These are phyloP conservation scores for Aphidius ervi DNA, from an alignment of 1,140 invertebrate species.

Conservation along the genomic window DNA sequence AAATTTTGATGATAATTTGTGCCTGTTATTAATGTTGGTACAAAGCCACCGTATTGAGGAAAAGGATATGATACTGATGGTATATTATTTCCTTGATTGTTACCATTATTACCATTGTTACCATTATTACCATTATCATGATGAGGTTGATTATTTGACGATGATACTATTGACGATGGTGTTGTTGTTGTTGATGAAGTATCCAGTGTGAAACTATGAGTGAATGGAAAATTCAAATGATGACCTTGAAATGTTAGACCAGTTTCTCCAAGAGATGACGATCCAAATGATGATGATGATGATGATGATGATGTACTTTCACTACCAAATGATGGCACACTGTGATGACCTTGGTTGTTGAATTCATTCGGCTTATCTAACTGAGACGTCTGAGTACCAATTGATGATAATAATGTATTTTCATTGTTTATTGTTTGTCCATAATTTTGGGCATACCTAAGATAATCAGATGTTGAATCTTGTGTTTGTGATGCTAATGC, in stretches of 20 bases:
- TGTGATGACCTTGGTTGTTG: not conserved
- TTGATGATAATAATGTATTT: conserved; percentile 31
- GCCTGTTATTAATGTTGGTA: conserved; percentile 30
- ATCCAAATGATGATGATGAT: conserved; percentile 3
- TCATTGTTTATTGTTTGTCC: conserved; percentile 28
- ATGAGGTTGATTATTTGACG: conserved; percentile 15
- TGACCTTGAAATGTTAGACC: conserved; percentile 4
- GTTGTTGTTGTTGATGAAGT: not conserved
- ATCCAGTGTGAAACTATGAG: not conserved
- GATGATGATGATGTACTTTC: not conserved
- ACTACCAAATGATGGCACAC: conserved; percentile 5
- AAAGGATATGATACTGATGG: conserved; percentile 14
- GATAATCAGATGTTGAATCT: conserved; percentile 26
- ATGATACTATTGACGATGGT: conserved; percentile 15
- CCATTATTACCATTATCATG: not conserved
- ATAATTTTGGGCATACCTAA: conserved; percentile 35
- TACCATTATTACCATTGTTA: too few relatives aligned
- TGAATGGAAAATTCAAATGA: conserved; percentile 3
- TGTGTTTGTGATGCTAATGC: conserved; percentile 25
- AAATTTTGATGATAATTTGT: conserved; percentile 28
- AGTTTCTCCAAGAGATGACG: not conserved
- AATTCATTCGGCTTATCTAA: not conserved
- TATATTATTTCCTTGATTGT: conserved; percentile 3
- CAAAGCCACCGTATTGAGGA: conserved; percentile 35
- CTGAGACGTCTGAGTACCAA: conserved; percentile 21